Base-by-base conservation (phyloP, 2,888 invertebrate species). In the Ethmia dodecea region DNA sequence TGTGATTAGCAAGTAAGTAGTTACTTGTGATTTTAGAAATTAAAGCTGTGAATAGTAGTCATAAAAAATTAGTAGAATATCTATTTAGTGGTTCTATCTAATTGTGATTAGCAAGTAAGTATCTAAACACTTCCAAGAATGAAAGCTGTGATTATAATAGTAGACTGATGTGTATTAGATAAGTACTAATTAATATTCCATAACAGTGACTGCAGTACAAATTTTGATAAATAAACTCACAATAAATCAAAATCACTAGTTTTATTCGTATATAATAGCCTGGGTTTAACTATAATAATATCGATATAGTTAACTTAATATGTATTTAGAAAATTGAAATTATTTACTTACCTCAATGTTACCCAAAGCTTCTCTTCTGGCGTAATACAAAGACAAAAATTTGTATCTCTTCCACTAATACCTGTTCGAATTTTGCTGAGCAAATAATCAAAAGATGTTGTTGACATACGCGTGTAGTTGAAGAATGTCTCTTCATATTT, bases 361-460 rank as follows among this genome's bases (percentile, higher is more conserved):
- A 20, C 3, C 27, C 27, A 28, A 34, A 34, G 33, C 28, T 34
- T 34, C 14, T 34, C 33, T 22, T 34, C 33, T 22, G 33, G 22
- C 28, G 28, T 28, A 13, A 31, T 10, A 5, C 36, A 36, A 36
- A 22, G 31, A 36, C 36, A 31, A 31, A 36, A 31, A 36, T 36
- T 36, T 31, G 36, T 36, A 14, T 36, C 31, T 31, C 6, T 28
- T 36, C 36, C 36, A 31, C 20, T 31, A 31, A 36, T 36, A 9
- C 14, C 22, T 22, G 31, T 31, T 36, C 36, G 31, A 31, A 31
- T 35, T 31, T 36, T 36, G 36, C 28, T 36, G 10, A 36, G 27
- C 31, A 36, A 36, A 31, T 36, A 36, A 36, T 36, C 36, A 36
- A 36, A 36, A 31, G 30, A 35, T 35, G 30, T 13, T 12, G 30